These are phyloP conservation scores for Eptesicus fuscus DNA, from an alignment of 2,113 vertebrate species.

Conservation along the genomic window DNA sequence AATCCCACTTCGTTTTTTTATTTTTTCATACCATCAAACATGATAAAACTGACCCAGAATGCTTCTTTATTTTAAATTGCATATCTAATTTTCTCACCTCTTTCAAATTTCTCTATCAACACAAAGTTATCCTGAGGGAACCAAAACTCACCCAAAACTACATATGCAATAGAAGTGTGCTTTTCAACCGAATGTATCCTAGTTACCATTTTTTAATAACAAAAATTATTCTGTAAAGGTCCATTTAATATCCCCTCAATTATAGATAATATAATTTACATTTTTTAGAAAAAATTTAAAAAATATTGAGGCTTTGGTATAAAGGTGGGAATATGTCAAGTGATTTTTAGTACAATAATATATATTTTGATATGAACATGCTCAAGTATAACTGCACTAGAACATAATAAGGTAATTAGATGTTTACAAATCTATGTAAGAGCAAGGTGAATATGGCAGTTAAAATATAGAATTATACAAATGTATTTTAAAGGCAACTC, in stretches of 20 bases:
- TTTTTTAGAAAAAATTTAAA: neutral
- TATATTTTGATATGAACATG: neutral
- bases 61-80: neutral
- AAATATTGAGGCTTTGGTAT: neutral
- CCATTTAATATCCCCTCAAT: neutral
- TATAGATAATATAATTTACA: neutral
- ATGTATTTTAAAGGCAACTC: neutral
- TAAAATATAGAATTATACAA: neutral
- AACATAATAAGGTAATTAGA: neutral
- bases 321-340: neutral
- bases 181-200: neutral
- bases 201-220: neutral
- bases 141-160: neutral
- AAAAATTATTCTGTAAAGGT: neutral
- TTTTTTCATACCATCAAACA: conserved; percentile 48
- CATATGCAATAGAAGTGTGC: neutral
- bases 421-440: neutral
- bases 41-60: conserved; percentile 14
- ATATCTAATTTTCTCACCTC: neutral
- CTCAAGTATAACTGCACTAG: neutral
- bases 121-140: neutral
- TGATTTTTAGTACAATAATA: neutral
- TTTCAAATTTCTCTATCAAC: neutral
- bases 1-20: neutral
- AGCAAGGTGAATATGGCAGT: neutral